Base-by-base conservation (phyloP, 1,140 invertebrate genomes). In the Matsumurasca onukii region DNA sequence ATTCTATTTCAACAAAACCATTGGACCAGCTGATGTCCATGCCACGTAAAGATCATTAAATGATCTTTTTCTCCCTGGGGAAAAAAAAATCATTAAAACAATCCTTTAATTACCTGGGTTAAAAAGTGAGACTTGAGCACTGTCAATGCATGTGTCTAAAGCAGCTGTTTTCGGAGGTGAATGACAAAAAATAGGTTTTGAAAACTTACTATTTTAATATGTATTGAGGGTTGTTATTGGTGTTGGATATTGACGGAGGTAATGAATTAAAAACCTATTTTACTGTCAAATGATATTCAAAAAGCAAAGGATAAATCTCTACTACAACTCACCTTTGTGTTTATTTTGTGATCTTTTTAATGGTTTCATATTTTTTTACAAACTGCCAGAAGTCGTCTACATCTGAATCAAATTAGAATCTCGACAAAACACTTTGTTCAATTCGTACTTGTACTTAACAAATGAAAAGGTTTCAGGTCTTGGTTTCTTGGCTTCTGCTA, bases 361-460 rank as follows among this genome's bases (percentile, higher is more conserved):
- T 69, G 24, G n/a, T 70, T 63, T 73, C 70, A 69, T 73, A 74
- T 52, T 74, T 74, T 24, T 74, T 70, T 0, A 71, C 66, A 68
- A 74, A 75, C 39, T 67, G 34, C 71, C 71, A 73, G 65, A 75
- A 73, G 45, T 75, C 74, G 31, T 72, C 68, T 17, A 66, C 31
- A 63, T 75, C 70, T 62, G 67, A 34, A 72, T 61, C 15, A 75
- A 67, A 68, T 71, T 30, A 27, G 57, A 39, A 30, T 30, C 45
- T 15, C 57, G 34, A 29, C 59, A 63, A 25, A 68, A 68, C 39
- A 52, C 64, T 66, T 52, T 66, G 30, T 66, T 66, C 2, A 66
- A 24, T 52, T 66, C 64, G 39, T 66, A 66, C 24, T 31, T 66
- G 25, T 66, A 66, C 24, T 31, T 29, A 15, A 51, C 24, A 64